Base-by-base conservation (phyloP, 2,888 invertebrate genomes). In the Pogonocherus hispidulus region DNA sequence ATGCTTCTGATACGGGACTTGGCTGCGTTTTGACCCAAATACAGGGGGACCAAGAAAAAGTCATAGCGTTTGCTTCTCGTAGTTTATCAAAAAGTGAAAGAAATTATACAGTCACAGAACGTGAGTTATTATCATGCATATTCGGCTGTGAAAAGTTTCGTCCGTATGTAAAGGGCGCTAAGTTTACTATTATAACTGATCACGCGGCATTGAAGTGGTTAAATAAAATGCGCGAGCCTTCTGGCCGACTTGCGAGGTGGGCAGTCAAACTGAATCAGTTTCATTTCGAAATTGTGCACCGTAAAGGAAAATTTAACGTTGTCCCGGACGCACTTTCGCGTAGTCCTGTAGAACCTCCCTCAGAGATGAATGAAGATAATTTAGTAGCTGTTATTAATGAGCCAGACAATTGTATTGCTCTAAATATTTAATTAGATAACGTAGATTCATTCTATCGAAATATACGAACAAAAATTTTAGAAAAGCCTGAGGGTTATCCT, bases 1-100 rank as follows among this genome's bases (percentile, higher is more conserved):
- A 83, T 67, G 81, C 81, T 9, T 71, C 71, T 5, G 56, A 66
- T 27, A 51, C 46, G 0, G 81, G 76, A 1, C 4, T 83, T 11
- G 80, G 78, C 0, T 78, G 72, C 5, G 75, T 82, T 1, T 60
- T 77, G 8, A 62, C 66, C 6, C 73, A 76, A 54, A 32, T 20
- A 11, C 22, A 52, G 3, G 57, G 64, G 8, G 72, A 62, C 14
- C 63, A 63, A 18, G 71, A 76, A 54, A 51, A 22, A 16, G 69
- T 63, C 1, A 67, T 67, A 16, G 46, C 56, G 8, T 69, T 57
- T 52, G 56, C 76, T 3, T 23, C 71, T 9, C 60, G 63, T 32
- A 63, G 59, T 16, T 51, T 76, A 14, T 67, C 66, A 8, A 27
- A 27, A 52, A 32, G 35, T 18, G 54, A 54, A 18, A 16, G 35